Percentiles rank a stretch among this genome's conserved stretches.
Conservation (phyloP, 2,113 vertebrate species). For the Ophthalmolycus amberensis region DNA sequence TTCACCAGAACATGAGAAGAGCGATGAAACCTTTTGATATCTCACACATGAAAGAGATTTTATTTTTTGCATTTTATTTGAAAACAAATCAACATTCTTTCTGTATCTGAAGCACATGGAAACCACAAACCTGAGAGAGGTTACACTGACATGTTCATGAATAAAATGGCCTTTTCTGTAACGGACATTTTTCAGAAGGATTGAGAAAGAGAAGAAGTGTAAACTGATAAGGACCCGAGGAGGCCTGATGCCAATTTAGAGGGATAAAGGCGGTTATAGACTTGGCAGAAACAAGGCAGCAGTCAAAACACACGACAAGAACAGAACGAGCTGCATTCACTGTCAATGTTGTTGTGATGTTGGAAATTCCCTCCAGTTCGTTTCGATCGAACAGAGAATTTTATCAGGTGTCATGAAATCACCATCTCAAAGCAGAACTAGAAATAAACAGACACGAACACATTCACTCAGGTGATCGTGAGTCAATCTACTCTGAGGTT, state of each 20-base stretch:
- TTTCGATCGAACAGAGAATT: not conserved
- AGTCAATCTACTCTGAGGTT: not conserved
- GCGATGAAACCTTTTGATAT: not conserved
- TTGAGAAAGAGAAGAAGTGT: not conserved
- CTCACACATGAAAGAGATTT: constrained; percentile 17
- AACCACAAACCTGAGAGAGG: constrained; percentile 30
- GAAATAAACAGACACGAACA: not conserved
- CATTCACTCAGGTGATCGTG: not conserved
- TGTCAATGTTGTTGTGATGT: not conserved
- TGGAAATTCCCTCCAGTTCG: not conserved
- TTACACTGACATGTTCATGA: not conserved
- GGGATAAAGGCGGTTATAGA: not conserved
- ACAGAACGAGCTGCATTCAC: not conserved
- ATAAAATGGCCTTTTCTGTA: not conserved
- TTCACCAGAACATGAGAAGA: not conserved
- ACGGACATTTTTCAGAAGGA: not conserved
- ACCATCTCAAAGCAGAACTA: not conserved
- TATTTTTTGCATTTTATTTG: not conserved
- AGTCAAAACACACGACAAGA: not conserved
- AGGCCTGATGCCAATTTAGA: not conserved
- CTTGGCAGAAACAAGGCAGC: not conserved
- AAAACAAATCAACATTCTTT: not conserved
- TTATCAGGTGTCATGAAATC: not conserved
- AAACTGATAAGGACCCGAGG: not conserved
- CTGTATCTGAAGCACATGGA: constrained; percentile 58